These are phyloP conservation scores for Dastarcus helophoroides DNA, from an alignment of 2,888 invertebrate genomes.

Conservation along the genomic window DNA sequence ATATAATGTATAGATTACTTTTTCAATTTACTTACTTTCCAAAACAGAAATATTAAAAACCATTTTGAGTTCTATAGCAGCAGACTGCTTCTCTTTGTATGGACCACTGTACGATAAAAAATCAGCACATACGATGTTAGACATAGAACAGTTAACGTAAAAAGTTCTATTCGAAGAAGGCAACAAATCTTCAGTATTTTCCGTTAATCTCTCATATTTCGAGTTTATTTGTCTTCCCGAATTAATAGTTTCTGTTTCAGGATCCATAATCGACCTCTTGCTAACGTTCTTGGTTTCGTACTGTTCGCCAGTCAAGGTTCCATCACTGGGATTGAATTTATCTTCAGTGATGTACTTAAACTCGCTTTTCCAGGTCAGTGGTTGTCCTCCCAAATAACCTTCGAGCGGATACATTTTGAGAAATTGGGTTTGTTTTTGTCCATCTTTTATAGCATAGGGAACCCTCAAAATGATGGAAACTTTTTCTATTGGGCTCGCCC, in stretches of 20 bases:
- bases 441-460: slow-evolving; percentile 22
- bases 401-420: slow-evolving; percentile 18
- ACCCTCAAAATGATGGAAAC: slow-evolving; percentile 28
- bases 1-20: too few relatives aligned
- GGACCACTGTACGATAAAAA: slow-evolving; percentile 32
- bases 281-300: background rate
- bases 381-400: slow-evolving; percentile 21
- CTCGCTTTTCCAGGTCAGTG: slow-evolving; percentile 21
- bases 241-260: background rate
- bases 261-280: background rate
- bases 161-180: slow-evolving; percentile 20
- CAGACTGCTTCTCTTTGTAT: slow-evolving; percentile 25
- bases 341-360: slow-evolving; percentile 15
- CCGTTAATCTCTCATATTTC: background rate
- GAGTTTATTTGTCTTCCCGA: background rate
- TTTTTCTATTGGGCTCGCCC: slow-evolving; percentile 33
- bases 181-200: background rate
- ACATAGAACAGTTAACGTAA: slow-evolving; percentile 32
- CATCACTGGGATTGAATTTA: slow-evolving; percentile 4
- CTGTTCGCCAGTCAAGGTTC: slow-evolving; percentile 1
- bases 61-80: slow-evolving; percentile 30
- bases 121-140: slow-evolving; percentile 25
- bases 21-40: slow-evolving; percentile 29
- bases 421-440: slow-evolving; percentile 14
- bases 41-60: slow-evolving; percentile 27